Evolutionary conservation across 2,888 invertebrate species (phyloP).

Genomic region (Teleogryllus oceanicus): DNA sequence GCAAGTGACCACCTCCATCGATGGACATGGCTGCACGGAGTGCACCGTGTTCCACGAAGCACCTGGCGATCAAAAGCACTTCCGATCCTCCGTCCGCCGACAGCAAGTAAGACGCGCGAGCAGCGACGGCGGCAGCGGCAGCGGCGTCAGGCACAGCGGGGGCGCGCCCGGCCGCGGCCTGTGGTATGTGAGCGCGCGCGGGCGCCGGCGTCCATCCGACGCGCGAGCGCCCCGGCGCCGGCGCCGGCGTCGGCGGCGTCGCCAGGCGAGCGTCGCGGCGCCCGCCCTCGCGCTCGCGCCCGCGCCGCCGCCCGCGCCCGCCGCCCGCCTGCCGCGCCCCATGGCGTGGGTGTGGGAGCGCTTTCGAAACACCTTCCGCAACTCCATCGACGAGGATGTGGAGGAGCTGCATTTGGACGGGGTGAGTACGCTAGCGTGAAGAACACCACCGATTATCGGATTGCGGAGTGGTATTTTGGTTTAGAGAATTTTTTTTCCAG

Average conservation of each 20-base stretch:
- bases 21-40: too few species aligned
- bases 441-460: too few species aligned
- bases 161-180: neutral
- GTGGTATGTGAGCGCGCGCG: neutral
- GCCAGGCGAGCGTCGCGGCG: neutral
- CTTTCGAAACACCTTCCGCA: constrained; percentile 42
- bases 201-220: neutral
- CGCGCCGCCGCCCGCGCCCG: neutral
- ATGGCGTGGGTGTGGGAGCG: constrained; percentile 44
- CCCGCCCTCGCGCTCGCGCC: neutral
- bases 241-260: neutral
- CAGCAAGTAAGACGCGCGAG: too few species aligned
- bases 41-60: too few species aligned
- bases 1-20: too few species aligned
- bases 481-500: too few species aligned
- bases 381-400: constrained; percentile 34
- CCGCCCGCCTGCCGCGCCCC: constrained; percentile 27
- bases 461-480: too few species aligned
- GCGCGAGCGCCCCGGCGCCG: neutral
- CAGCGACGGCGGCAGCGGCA: too few species aligned
- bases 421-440: neutral
- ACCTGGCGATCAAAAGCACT: too few species aligned
- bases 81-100: too few species aligned
- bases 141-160: neutral
- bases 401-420: constrained; percentile 28